Conservation (phyloP, 2,888 invertebrate genomes). For the Tinea pellionella region DNA sequence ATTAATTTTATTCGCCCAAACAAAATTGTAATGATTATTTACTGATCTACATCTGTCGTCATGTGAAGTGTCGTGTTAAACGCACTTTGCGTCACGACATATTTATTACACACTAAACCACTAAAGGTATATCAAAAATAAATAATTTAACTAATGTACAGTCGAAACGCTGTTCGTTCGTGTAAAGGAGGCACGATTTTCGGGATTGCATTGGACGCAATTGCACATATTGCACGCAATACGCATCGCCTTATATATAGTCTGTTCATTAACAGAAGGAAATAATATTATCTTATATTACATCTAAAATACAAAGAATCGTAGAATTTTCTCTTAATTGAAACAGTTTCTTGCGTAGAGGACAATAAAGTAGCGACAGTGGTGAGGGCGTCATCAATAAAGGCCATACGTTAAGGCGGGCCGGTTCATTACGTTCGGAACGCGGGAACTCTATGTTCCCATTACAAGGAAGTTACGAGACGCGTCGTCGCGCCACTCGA, state of each 20-base stretch:
- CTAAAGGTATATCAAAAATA: constrained; percentile 6
- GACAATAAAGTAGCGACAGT: constrained; percentile 45
- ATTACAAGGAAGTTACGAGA: constrained; percentile 54
- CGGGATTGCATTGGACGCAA: neutral
- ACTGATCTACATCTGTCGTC: neutral
- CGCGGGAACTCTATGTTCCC: constrained; percentile 52
- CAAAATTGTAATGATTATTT: neutral
- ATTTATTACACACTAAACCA: neutral
- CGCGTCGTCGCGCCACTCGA: constrained; percentile 36
- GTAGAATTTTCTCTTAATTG: constrained; percentile 33
- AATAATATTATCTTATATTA: neutral
- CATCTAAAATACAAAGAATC: neutral
- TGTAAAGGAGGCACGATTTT: constrained; percentile 10
- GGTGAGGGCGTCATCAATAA: constrained; percentile 57
- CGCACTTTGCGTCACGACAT: constrained; percentile 1
- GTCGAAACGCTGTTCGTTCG: neutral
- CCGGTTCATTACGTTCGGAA: constrained; percentile 53
- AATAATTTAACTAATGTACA: neutral
- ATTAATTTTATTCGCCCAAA: neutral
- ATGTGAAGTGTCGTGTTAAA: neutral
- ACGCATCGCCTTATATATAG: neutral
- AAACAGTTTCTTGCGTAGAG: constrained; percentile 44
- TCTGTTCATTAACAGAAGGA: neutral
- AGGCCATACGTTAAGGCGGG: constrained; percentile 56
- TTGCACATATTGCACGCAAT: neutral